Conservation (phyloP, 2,797 vertebrate species). For the Spinibarbus caldwelli region DNA sequence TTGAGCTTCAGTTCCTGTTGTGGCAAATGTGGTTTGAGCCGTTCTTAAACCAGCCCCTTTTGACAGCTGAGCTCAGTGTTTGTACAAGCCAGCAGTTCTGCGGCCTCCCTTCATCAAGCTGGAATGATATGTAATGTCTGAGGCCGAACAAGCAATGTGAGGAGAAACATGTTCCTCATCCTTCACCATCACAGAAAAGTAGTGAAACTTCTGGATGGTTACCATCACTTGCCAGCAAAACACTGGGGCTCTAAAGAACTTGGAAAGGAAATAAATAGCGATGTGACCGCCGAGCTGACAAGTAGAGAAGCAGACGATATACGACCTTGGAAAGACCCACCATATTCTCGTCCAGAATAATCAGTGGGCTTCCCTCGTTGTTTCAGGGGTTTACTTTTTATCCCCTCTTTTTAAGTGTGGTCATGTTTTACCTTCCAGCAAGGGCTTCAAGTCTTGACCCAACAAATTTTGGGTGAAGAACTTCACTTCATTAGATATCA, state of each 20-base stretch:
- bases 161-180: slow-evolving; percentile 51
- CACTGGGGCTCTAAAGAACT: slow-evolving; percentile 42
- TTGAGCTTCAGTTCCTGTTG: slow-evolving; percentile 32
- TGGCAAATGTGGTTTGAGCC: slow-evolving; percentile 38
- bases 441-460: slow-evolving; percentile 21
- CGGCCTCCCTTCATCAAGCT: slow-evolving; percentile 49
- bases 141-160: slow-evolving; percentile 34
- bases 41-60: slow-evolving; percentile 53
- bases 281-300: slow-evolving; percentile 55
- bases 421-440: slow-evolving; percentile 48
- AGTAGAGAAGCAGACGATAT: slow-evolving; percentile 57
- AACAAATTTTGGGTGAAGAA: slow-evolving; percentile 50
- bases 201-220: slow-evolving; percentile 28
- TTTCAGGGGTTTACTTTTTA: slow-evolving; percentile 50
- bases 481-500: slow-evolving; percentile 47
- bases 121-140: slow-evolving; percentile 50
- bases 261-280: slow-evolving; percentile 55
- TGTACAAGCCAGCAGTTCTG: slow-evolving; percentile 51
- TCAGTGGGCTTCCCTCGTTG: slow-evolving; percentile 55
- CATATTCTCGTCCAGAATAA: slow-evolving; percentile 57
- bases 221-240: slow-evolving; percentile 42
- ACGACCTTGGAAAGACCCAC: slow-evolving; percentile 40
- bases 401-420: slow-evolving; percentile 38
- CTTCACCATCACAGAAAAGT: slow-evolving; percentile 43
- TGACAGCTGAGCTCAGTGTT: slow-evolving; percentile 2